phyloP scores from a whole-genome alignment of 37 sponge, comb jelly and placozoan genomes.

The Ianthella basta region DNA sequence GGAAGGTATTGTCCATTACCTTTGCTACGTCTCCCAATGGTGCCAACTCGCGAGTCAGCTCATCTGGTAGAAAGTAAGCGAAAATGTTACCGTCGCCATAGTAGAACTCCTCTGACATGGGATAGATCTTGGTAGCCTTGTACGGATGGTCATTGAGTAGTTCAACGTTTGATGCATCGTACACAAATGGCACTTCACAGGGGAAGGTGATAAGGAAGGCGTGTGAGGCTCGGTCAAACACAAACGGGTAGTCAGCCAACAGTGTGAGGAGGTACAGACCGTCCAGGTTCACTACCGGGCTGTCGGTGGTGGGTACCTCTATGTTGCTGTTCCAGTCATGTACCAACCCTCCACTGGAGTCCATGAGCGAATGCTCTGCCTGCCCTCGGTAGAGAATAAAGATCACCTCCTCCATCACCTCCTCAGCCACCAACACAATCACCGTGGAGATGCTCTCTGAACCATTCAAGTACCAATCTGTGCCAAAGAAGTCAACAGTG shows the following conservation, averaged over 20 bases:
- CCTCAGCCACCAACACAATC: background rate
- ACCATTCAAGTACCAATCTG: background rate
- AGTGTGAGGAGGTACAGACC: background rate
- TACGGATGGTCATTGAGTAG: background rate
- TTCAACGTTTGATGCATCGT: background rate
- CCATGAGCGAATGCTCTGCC: background rate
- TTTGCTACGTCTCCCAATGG: background rate
- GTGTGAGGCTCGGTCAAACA: background rate
- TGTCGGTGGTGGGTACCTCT: background rate
- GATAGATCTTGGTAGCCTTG: background rate
- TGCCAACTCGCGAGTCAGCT: background rate
- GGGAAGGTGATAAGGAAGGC: constrained; percentile 4
- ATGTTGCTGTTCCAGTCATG: background rate
- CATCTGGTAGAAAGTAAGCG: background rate
- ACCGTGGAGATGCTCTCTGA: background rate
- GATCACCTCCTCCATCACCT: background rate
- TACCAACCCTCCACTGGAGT: background rate
- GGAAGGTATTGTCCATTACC: background rate
- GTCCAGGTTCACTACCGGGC: background rate
- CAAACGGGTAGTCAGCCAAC: constrained; percentile 4
- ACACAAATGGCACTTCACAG: background rate
- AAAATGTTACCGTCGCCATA: background rate
- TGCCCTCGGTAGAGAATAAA: background rate
- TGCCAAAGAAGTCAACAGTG: background rate
- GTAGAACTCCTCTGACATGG: background rate